Evolutionary conservation across 2,113 vertebrate genomes (phyloP).

Genomic region (Talpa occidentalis): DNA sequence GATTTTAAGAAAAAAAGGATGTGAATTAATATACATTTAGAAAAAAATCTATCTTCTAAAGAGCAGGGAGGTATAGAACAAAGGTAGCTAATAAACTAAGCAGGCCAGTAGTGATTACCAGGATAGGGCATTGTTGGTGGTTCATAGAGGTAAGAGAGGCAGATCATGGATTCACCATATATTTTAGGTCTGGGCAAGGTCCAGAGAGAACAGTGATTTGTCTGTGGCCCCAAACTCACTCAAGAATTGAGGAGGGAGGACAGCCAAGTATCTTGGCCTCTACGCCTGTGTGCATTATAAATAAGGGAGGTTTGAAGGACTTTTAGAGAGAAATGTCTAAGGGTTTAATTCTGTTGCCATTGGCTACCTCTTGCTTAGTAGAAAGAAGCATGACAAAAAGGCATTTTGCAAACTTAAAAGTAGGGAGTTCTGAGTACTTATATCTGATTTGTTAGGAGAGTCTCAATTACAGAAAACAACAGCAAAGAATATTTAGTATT

Average conservation of each 20-base stretch:
- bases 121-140: rapidly evolving
- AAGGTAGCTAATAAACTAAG: background rate
- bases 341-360: slow-evolving; percentile 11
- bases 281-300: background rate
- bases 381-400: slow-evolving; percentile 49
- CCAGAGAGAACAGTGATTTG: background rate
- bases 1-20: background rate
- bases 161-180: background rate
- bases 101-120: background rate
- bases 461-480: slow-evolving; percentile 48
- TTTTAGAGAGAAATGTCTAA: slow-evolving; percentile 23
- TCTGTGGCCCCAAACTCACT: background rate
- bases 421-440: slow-evolving; percentile 42
- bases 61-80: background rate
- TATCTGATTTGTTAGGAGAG: slow-evolving; percentile 55
- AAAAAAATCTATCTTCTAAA: background rate
- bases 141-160: background rate
- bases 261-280: background rate
- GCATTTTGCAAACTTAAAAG: slow-evolving; percentile 34
- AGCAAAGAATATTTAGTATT: slow-evolving; percentile 14
- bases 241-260: background rate
- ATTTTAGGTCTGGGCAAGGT: background rate
- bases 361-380: slow-evolving; percentile 15
- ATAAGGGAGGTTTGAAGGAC: slow-evolving; percentile 28
- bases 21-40: background rate